A percentile compares a stretch with the other conserved stretches of the same genome.
phyloP scores from a whole-genome alignment of 1,140 invertebrate genomes.

The Galleria mellonella region DNA sequence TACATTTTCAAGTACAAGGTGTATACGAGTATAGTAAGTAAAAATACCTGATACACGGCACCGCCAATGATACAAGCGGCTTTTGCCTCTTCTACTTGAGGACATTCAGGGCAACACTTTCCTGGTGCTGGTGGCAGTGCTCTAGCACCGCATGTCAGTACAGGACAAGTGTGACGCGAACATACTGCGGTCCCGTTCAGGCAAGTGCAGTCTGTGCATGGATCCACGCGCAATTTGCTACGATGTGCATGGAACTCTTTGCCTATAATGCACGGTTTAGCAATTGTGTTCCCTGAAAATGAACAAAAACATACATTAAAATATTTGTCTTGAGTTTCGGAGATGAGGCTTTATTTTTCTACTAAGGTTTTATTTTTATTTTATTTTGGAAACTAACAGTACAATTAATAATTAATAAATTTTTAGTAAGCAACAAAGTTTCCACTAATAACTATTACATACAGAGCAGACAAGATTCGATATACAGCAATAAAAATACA shows the following conservation, averaged over 20 bases:
- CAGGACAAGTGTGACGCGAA: conserved; percentile 84
- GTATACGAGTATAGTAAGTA: too few species aligned
- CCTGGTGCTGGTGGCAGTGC: conserved; percentile 77
- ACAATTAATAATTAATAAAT: too few species aligned
- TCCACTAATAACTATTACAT: too few species aligned
- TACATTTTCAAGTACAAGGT: too few species aligned
- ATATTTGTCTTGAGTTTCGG: too few species aligned
- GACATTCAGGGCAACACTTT: conserved; percentile 87
- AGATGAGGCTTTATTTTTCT: too few species aligned
- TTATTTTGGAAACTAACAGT: too few species aligned
- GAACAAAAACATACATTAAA: neutral
- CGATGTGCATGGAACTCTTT: conserved; percentile 77
- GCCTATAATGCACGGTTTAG: conserved; percentile 82
- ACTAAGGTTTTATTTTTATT: too few species aligned
- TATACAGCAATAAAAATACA: too few species aligned
- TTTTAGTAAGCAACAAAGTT: too few species aligned
- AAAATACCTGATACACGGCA: conserved; percentile 77
- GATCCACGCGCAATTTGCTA: conserved; percentile 79
- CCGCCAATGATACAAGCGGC: conserved; percentile 79
- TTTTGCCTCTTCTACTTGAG: conserved; percentile 76
- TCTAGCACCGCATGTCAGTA: conserved; percentile 85
- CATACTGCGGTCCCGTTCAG: conserved; percentile 85
- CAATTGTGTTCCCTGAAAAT: conserved; percentile 69
- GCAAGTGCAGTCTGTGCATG: conserved; percentile 90
- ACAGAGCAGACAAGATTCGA: too few species aligned